Evolutionary conservation across 2,113 vertebrate species (phyloP).

Genomic region (Psilopogon haemacephalus): DNA sequence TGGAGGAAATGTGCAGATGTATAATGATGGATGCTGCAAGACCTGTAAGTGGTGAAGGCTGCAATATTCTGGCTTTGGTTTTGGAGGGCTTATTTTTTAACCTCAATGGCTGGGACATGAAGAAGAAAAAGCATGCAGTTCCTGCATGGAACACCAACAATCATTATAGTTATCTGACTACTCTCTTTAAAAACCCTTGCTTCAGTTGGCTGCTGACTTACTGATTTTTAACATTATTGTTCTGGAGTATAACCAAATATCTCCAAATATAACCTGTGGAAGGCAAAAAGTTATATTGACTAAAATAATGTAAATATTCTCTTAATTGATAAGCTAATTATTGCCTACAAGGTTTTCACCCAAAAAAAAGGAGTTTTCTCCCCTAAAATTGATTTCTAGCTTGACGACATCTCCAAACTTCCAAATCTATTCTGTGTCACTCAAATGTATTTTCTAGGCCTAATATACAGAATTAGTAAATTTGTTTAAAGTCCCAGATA

Average conservation of each 20-base stretch:
- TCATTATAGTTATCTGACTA: slow-evolving; percentile 52
- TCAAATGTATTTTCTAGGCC: background rate
- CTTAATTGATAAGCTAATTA: background rate
- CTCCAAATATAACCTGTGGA: slow-evolving; percentile 9
- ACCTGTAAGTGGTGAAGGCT: slow-evolving; percentile 90
- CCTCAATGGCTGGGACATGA: slow-evolving; percentile 52
- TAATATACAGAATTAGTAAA: background rate
- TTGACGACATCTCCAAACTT: background rate
- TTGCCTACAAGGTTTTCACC: background rate
- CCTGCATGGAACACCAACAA: slow-evolving; percentile 34
- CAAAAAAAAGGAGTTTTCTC: background rate
- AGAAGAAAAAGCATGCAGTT: slow-evolving; percentile 70
- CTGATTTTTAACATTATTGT: slow-evolving; percentile 66
- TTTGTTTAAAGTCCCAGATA: background rate
- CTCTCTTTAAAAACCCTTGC: slow-evolving; percentile 60
- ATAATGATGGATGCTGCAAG: slow-evolving; percentile 95
- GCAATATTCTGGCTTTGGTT: slow-evolving; percentile 72
- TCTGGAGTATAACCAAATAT: slow-evolving; percentile 71
- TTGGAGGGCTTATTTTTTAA: slow-evolving; percentile 60
- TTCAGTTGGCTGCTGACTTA: slow-evolving; percentile 73
- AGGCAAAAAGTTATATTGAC: background rate
- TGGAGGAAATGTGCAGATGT: slow-evolving; percentile 89
- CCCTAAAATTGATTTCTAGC: background rate
- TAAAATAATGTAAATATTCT: background rate
- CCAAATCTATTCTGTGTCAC: background rate